These are phyloP conservation scores for Aselliscus stoliczkanus DNA, from an alignment of 2,797 vertebrate genomes.

Conservation along the genomic window DNA sequence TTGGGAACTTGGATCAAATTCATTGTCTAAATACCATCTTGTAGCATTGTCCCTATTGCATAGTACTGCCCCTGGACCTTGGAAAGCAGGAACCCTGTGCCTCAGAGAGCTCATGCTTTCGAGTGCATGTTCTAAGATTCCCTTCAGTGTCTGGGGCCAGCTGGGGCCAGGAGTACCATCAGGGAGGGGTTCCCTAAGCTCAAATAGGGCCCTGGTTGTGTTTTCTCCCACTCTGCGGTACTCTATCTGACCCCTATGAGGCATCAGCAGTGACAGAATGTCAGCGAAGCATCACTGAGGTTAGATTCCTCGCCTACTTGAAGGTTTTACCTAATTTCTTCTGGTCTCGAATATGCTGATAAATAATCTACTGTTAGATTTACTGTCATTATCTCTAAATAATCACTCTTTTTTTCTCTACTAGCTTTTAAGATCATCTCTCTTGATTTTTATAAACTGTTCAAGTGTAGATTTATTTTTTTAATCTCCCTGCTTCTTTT, in stretches of 20 bases:
- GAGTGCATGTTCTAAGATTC: background rate
- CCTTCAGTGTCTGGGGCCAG: background rate
- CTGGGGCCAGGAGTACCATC: background rate
- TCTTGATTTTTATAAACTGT: background rate
- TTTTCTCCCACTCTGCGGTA: background rate
- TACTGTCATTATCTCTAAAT: background rate
- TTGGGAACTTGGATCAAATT: background rate
- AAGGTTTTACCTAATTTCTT: background rate
- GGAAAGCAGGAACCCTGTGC: background rate
- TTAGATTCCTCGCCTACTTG: background rate
- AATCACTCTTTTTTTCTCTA: background rate
- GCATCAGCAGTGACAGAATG: background rate
- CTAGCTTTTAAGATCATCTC: background rate
- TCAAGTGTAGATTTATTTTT: background rate
- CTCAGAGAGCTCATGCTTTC: background rate
- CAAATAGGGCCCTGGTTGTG: background rate
- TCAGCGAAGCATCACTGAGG: background rate
- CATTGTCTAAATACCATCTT: background rate
- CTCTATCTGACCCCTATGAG: background rate
- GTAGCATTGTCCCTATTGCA: background rate
- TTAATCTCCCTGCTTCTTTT: background rate
- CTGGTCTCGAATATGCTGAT: background rate
- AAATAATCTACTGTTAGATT: background rate
- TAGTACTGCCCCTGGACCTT: background rate
- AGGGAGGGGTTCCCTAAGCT: background rate